Conservation (phyloP, 2,888 invertebrate genomes). For the Hydraecia micacea region DNA sequence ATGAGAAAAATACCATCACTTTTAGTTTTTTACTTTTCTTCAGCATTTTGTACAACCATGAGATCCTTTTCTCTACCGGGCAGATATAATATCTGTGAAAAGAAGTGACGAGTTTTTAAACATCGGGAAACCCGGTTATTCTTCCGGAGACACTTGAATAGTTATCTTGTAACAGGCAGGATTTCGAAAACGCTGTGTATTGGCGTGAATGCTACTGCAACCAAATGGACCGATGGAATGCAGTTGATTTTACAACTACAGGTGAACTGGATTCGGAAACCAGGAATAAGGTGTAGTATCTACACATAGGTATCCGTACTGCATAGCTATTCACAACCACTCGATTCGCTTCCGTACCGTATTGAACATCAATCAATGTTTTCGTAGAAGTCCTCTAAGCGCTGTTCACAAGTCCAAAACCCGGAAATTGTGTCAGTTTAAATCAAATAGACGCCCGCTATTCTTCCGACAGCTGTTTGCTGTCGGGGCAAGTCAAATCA, state of each 20-base stretch:
- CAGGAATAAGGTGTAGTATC: not conserved
- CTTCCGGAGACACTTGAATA: not conserved
- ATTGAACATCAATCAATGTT: too few species aligned
- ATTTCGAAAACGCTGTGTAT: not conserved
- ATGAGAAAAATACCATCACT: constrained; percentile 99
- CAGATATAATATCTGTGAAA: constrained; percentile 94
- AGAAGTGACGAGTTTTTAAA: not conserved
- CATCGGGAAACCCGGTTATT: not conserved
- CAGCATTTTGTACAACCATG: constrained; percentile 97
- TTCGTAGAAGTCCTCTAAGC: too few species aligned
- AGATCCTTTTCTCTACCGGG: constrained; percentile 97
- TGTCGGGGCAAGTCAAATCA: too few species aligned
- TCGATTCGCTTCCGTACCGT: too few species aligned
- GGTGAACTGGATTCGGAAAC: too few species aligned
- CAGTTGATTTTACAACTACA: not conserved
- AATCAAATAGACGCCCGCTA: too few species aligned
- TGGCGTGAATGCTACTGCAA: too few species aligned
- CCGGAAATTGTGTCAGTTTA: too few species aligned
- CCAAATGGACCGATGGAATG: not conserved
- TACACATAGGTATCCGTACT: not conserved
- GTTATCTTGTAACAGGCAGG: not conserved
- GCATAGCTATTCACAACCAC: too few species aligned
- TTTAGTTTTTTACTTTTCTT: constrained; percentile 97
- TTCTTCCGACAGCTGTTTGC: too few species aligned
- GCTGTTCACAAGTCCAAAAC: too few species aligned